These are phyloP conservation scores for Ophiodon elongatus DNA, from an alignment of 2,113 vertebrate genomes.

Conservation along the genomic window DNA sequence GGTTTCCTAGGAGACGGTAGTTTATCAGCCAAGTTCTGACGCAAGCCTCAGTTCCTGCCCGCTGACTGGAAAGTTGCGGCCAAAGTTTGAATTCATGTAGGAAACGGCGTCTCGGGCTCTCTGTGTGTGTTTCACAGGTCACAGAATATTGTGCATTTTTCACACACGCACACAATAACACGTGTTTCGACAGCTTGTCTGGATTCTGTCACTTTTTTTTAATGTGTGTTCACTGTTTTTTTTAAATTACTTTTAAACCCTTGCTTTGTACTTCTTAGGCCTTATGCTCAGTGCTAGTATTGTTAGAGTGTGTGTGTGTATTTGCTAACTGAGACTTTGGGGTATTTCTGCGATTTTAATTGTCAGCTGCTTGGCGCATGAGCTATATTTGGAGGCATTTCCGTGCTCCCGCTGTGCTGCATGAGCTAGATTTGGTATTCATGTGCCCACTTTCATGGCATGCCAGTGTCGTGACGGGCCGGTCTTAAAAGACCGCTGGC, in stretches of 20 bases:
- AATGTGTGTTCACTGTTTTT: constrained; percentile 26
- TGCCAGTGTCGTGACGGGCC: constrained; percentile 53
- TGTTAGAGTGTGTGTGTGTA: constrained; percentile 11
- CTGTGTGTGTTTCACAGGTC: constrained; percentile 49
- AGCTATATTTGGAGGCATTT: constrained; percentile 65
- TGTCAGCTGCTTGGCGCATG: constrained; percentile 61
- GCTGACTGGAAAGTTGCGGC: constrained; percentile 77
- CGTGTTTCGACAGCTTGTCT: constrained; percentile 39
- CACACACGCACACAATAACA: neutral
- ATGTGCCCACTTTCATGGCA: constrained; percentile 57
- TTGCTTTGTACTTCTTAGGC: neutral
- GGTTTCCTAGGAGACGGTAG: constrained; percentile 83
- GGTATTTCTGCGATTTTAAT: constrained; percentile 41
- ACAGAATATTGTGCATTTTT: constrained; percentile 51
- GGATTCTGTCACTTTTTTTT: constrained; percentile 41
- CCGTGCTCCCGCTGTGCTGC: constrained; percentile 51
- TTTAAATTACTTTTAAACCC: neutral
- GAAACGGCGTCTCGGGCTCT: constrained; percentile 51
- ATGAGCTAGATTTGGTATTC: constrained; percentile 67
- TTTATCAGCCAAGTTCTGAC: constrained; percentile 83
- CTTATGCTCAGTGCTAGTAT: neutral
- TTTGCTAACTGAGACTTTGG: constrained; percentile 8
- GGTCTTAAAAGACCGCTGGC: constrained; percentile 21
- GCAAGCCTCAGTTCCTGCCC: constrained; percentile 77
- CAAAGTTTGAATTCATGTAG: constrained; percentile 77